Percentiles rank a stretch among this genome's conserved stretches.
Conservation (phyloP, 2,797 vertebrate genomes). For the Sebastes hubbsi region DNA sequence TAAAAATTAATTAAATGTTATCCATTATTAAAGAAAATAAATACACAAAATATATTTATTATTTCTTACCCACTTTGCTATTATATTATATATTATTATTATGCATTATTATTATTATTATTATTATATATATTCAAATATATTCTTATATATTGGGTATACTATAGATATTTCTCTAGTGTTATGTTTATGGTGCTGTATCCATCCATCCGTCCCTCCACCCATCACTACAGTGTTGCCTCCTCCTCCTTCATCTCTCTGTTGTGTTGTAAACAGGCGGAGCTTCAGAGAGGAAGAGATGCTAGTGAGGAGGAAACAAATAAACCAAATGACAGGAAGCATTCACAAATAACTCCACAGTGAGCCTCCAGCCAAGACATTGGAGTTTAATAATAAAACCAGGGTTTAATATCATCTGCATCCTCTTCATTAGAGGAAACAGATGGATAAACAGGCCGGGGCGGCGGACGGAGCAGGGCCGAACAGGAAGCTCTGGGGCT, state of each 20-base stretch:
- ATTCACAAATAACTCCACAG: not conserved
- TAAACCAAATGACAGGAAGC: conserved; percentile 7
- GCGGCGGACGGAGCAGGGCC: conserved; percentile 45
- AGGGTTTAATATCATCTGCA: not conserved
- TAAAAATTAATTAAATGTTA: too few species aligned
- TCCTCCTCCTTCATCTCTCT: not conserved
- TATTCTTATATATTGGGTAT: too few species aligned
- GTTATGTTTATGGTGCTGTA: too few species aligned
- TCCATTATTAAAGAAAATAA: too few species aligned
- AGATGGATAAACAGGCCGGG: conserved; percentile 66
- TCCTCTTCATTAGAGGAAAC: conserved; percentile 3
- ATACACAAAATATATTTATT: too few species aligned
- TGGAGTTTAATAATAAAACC: not conserved
- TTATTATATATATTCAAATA: too few species aligned
- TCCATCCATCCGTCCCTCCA: too few species aligned
- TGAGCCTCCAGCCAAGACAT: fast-evolving
- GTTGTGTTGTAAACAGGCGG: conserved; percentile 10
- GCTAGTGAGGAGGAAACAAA: conserved; percentile 12
- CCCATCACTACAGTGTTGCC: not conserved
- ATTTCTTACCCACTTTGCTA: too few species aligned
- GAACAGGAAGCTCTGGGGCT: conserved; percentile 36
- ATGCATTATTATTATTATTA: too few species aligned
- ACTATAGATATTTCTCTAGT: too few species aligned
- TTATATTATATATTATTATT: too few species aligned
- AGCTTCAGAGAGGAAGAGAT: conserved; percentile 22